Percentiles rank a stretch among this genome's conserved stretches.
These are phyloP conservation scores for Gallinago media DNA, from an alignment of 2,113 vertebrate species.

Conservation along the genomic window DNA sequence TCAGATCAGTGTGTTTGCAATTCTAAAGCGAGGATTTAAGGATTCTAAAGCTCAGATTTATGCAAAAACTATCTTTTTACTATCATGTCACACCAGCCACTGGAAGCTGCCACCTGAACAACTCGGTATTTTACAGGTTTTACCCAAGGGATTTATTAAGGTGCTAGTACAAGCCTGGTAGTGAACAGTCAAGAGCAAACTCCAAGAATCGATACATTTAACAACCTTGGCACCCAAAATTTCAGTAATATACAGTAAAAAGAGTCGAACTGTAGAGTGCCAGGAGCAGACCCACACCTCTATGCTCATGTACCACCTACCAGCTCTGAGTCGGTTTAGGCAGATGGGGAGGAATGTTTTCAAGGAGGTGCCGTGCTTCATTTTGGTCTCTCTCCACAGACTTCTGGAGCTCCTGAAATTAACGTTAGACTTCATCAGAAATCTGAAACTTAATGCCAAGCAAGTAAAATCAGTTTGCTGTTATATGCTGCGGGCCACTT, in stretches of 20 bases:
- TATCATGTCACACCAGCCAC: neutral
- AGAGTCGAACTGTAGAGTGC: neutral
- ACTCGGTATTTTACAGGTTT: neutral
- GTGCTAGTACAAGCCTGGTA: neutral
- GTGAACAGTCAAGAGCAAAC: neutral
- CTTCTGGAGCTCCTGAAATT: slow-evolving; percentile 67
- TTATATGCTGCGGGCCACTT: no score
- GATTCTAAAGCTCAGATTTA: neutral
- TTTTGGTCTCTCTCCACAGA: slow-evolving; percentile 31
- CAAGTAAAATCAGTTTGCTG: neutral
- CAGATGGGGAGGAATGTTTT: slow-evolving; percentile 66
- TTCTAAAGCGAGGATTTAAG: neutral
- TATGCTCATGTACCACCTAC: neutral
- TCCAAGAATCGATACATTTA: neutral
- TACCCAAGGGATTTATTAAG: neutral
- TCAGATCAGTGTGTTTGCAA: neutral
- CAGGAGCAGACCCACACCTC: fast-evolving
- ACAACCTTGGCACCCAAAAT: neutral
- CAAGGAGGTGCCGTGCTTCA: slow-evolving; percentile 47
- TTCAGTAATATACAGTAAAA: neutral
- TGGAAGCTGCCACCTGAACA: neutral
- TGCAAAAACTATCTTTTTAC: neutral
- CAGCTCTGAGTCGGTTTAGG: neutral
- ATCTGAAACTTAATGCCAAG: neutral
- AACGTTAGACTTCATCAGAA: neutral